Base-by-base conservation (phyloP, 2,113 vertebrate genomes). In the Urocynchramus pylzowi region DNA sequence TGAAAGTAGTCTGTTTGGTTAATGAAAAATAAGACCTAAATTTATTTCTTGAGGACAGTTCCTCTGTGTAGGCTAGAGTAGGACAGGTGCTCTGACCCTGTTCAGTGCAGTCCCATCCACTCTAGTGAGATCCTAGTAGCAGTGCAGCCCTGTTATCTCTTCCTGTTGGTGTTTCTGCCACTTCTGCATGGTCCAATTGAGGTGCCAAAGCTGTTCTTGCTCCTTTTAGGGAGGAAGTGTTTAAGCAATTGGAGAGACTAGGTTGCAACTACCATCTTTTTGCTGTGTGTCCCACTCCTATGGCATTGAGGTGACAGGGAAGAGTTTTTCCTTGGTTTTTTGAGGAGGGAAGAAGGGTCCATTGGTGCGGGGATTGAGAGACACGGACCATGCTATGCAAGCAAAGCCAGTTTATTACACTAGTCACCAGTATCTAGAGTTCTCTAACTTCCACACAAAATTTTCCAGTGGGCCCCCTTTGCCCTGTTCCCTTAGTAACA, bases 251-350 rank as follows among this genome's bases (percentile, higher is more conserved):
- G 23, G 8, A 63, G 20, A 28, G 4, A 7, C 4, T 18, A 15
- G 11, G 6, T 52, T 87, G 45, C 37, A 69, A 33, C 41, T 39
- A 16, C 39, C 1, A 4, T n/a, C 11, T 50, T 42, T 78, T 61
- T 56, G 54, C 24, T 6, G 3, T 7, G 9, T 52, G 21, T 6
- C 13, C 6, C 5, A 4, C 5, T 53, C 28, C 47, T n/a, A 1
- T 54, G 33, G 13, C 26, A 21, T 11, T 37, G 47, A 75, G 39
- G 15, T n/a, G 28, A 41, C 10, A 42, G 26, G 10, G 7, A 14
- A 26, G 35, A 79, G 20, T 10, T 11, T 75, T 57, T 13, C 8
- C 14, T 68, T 42, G 33, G 1, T 39, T 49, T 37, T 30, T 39
- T 42, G 8, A 6, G 54, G 37, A 45, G 27, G 10, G 4, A 83